phyloP scores from a whole-genome alignment of 2,797 vertebrate species.

The Gallinago stenura region DNA sequence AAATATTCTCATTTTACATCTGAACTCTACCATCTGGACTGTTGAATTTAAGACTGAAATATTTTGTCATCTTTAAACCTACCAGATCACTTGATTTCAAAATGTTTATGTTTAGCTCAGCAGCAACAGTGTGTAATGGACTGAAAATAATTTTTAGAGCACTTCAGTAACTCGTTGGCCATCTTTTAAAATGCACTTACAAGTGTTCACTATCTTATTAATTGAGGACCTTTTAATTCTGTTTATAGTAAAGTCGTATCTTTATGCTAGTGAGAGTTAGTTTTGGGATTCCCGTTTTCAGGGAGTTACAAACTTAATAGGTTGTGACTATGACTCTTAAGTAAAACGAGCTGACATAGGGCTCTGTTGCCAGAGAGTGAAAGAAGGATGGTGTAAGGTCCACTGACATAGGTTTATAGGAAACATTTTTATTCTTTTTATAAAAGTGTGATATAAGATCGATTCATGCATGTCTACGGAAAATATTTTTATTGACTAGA shows the following conservation, averaged over 20 bases:
- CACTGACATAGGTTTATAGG: neutral
- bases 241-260: neutral
- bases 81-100: neutral
- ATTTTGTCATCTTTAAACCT: conserved; percentile 19
- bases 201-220: neutral
- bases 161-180: neutral
- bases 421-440: neutral
- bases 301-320: neutral
- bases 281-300: neutral
- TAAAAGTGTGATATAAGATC: neutral
- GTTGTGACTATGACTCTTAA: neutral
- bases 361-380: neutral
- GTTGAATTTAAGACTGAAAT: neutral
- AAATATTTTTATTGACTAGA: neutral
- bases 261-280: neutral
- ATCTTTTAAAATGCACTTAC: neutral
- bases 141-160: neutral
- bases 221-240: neutral
- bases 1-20: neutral
- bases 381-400: neutral
- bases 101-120: neutral
- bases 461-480: neutral
- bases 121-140: neutral
- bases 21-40: neutral
- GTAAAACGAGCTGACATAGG: rapidly evolving